Conservation (phyloP, 2,797 vertebrate genomes). For the Pristis pectinata region DNA sequence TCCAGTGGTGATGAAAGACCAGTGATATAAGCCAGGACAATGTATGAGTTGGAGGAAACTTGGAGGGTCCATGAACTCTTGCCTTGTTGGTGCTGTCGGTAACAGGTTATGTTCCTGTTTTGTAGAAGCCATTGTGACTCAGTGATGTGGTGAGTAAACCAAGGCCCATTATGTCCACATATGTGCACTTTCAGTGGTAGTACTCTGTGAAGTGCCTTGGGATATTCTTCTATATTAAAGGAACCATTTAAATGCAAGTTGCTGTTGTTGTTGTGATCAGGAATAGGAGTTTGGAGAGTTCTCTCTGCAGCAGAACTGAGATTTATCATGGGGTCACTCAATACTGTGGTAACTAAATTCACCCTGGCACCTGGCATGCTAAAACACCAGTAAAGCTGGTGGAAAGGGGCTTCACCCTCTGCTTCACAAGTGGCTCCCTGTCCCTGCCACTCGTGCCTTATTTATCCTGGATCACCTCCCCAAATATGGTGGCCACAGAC, state of each 20-base stretch:
- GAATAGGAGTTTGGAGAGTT: not conserved
- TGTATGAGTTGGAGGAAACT: not conserved
- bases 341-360: not conserved
- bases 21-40: not conserved
- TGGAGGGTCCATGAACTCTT: not conserved
- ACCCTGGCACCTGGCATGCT: not conserved
- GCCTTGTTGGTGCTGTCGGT: not conserved
- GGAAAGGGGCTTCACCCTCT: not conserved
- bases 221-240: not conserved
- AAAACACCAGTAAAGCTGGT: not conserved
- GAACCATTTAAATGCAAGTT: not conserved
- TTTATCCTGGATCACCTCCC: not conserved
- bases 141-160: too few species aligned
- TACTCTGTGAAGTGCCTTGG: not conserved
- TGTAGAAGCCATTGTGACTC: not conserved
- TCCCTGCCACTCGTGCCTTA: not conserved
- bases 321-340: not conserved
- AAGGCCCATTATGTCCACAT: not conserved
- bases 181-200: not conserved
- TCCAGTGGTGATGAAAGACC: not conserved
- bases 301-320: not conserved
- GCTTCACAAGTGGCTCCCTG: not conserved
- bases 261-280: not conserved
- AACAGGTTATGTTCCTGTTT: not conserved
- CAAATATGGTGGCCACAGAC: not conserved